Conservation (phyloP, 2,888 invertebrate species). For the Hypomecis atomaria region DNA sequence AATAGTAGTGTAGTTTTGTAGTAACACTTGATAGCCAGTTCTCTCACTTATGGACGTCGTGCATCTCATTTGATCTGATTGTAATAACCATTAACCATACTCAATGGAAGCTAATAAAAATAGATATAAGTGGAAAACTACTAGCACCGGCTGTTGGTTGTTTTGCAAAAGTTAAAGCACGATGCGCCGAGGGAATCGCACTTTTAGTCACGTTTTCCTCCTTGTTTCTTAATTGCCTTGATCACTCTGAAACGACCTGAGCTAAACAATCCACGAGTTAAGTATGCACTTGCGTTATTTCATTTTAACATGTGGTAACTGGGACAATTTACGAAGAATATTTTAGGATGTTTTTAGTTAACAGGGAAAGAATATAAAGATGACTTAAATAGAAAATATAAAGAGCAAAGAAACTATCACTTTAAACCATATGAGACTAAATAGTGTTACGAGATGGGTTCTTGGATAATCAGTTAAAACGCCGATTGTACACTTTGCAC, state of each 20-base stretch:
- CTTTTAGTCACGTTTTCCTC: constrained; percentile 40
- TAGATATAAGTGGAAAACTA: background rate
- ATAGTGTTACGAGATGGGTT: no score
- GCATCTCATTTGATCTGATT: background rate
- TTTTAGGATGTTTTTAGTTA: no score
- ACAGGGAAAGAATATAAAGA: no score
- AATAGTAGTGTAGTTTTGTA: no score
- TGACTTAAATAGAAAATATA: no score
- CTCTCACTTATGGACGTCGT: no score
- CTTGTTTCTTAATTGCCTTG: constrained; percentile 38
- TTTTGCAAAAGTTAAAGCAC: constrained; percentile 30
- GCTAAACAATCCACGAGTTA: constrained; percentile 8
- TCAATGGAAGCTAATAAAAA: background rate
- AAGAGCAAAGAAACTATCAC: no score
- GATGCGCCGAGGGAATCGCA: constrained; percentile 30
- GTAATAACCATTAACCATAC: background rate
- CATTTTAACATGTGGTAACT: background rate
- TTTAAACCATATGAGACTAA: no score
- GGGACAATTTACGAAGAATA: no score
- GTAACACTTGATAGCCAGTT: no score
- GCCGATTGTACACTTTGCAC: no score
- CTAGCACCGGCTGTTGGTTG: background rate
- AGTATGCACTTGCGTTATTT: background rate
- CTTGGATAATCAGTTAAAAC: no score
- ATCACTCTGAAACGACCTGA: constrained; percentile 23